Evolutionary conservation across 2,888 invertebrate species (phyloP).

Genomic region (Athripsodes cinereus): DNA sequence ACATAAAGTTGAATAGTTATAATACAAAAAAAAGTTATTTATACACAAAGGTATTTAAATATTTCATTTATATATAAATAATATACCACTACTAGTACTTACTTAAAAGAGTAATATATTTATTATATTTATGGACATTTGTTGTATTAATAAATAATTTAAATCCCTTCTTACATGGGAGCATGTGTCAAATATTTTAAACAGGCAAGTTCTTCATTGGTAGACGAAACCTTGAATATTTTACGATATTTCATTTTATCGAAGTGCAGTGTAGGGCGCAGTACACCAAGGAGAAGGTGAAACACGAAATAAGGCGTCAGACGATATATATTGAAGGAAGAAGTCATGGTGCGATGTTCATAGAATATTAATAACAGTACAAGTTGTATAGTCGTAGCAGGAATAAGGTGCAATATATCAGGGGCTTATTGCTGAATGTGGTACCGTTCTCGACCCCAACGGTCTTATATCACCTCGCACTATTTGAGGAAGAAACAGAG

Average conservation of each 20-base stretch:
- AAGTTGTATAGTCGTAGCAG: conserved; percentile 9
- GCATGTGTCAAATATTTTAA: no score
- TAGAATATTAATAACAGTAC: conserved; percentile 23
- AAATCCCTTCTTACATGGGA: no score
- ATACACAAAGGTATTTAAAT: no score
- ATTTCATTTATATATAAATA: no score
- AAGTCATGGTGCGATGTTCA: conserved; percentile 6
- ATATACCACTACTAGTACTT: no score
- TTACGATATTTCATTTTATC: neutral
- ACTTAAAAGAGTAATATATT: no score
- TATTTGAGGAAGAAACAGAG: neutral
- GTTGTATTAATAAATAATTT: no score
- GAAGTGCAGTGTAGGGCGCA: neutral
- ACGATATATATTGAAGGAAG: neutral
- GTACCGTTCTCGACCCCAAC: neutral
- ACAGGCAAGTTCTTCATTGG: neutral
- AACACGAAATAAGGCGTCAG: neutral
- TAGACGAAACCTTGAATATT: neutral
- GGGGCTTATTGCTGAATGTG: conserved; percentile 2
- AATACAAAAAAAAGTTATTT: no score
- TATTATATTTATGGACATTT: no score
- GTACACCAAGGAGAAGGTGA: neutral
- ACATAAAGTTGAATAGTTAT: no score
- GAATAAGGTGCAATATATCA: conserved; percentile 21
- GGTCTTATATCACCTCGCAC: neutral